Conservation (phyloP, 2,113 vertebrate species). For the Corythornis madagascariensis region DNA sequence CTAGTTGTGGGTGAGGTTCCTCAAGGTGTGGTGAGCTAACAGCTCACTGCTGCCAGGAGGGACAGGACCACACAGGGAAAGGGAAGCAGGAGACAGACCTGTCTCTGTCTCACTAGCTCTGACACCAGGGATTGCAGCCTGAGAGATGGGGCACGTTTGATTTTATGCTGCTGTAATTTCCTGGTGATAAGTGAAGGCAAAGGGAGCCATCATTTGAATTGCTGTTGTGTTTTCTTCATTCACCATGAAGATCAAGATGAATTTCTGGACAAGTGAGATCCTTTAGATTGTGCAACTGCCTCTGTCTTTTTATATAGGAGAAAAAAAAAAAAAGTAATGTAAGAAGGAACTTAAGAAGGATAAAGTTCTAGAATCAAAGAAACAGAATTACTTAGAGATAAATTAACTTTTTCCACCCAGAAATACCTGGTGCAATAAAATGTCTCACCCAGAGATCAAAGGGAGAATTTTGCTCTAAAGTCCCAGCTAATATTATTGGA, state of each 20-base stretch:
- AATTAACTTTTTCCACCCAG: background rate
- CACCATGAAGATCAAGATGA: background rate
- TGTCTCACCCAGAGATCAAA: background rate
- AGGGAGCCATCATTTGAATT: background rate
- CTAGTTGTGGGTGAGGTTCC: conserved; percentile 18
- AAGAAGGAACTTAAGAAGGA: background rate
- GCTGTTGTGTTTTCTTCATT: background rate
- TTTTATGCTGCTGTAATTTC: background rate
- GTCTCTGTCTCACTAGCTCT: background rate
- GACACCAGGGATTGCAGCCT: background rate
- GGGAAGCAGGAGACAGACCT: background rate
- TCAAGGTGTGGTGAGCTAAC: conserved; percentile 17
- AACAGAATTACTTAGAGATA: background rate
- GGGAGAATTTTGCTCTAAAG: background rate
- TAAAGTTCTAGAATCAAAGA: background rate
- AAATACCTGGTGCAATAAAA: background rate
- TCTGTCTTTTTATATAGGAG: background rate
- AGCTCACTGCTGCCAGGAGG: background rate
- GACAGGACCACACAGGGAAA: background rate
- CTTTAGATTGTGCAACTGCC: background rate
- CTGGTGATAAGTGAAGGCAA: background rate
- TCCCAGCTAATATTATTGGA: background rate
- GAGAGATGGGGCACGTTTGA: background rate
- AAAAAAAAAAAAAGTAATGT: background rate
- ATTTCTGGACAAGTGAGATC: background rate